Evolutionary conservation across 2,113 vertebrate genomes (phyloP).

Genomic region (Lichenostomus cassidix): DNA sequence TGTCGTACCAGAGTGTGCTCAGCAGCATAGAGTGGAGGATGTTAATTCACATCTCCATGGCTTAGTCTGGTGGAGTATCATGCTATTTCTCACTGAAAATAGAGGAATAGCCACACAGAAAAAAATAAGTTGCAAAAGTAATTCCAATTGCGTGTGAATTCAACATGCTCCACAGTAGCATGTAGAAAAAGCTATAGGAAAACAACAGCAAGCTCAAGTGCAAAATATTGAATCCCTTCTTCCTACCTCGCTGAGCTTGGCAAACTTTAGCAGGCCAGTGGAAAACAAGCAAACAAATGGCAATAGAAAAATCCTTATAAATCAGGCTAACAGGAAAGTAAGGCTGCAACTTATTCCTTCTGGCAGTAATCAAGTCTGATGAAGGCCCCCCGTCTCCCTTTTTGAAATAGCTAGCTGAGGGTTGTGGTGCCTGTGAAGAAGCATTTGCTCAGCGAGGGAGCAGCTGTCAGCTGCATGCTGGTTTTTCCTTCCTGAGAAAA

Average conservation of each 20-base stretch:
- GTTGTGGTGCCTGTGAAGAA: slow-evolving; percentile 1
- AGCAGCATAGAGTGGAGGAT: background rate
- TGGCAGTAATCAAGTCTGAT: slow-evolving; percentile 6
- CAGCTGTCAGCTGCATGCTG: slow-evolving; percentile 58
- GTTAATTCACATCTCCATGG: background rate
- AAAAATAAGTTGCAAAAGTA: background rate
- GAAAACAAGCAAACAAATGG: slow-evolving; percentile 3
- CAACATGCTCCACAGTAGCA: fast-evolving
- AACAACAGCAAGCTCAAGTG: background rate
- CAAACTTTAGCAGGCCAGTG: background rate
- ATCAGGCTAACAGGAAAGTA: slow-evolving; percentile 5
- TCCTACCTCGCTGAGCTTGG: background rate
- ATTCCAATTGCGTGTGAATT: background rate
- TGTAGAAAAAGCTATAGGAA: background rate
- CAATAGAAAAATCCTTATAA: background rate
- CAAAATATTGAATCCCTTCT: background rate
- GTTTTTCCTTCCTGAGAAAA: background rate
- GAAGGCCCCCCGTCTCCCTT: background rate
- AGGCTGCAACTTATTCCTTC: slow-evolving; percentile 1
- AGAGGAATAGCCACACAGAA: background rate
- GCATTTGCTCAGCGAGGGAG: slow-evolving; percentile 3
- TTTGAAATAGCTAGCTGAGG: background rate
- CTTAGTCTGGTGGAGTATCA: background rate
- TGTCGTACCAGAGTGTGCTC: fast-evolving
- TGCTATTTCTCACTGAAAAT: background rate